These are phyloP conservation scores for Latrodectus elegans DNA, from an alignment of 2,888 invertebrate species.

Conservation along the genomic window DNA sequence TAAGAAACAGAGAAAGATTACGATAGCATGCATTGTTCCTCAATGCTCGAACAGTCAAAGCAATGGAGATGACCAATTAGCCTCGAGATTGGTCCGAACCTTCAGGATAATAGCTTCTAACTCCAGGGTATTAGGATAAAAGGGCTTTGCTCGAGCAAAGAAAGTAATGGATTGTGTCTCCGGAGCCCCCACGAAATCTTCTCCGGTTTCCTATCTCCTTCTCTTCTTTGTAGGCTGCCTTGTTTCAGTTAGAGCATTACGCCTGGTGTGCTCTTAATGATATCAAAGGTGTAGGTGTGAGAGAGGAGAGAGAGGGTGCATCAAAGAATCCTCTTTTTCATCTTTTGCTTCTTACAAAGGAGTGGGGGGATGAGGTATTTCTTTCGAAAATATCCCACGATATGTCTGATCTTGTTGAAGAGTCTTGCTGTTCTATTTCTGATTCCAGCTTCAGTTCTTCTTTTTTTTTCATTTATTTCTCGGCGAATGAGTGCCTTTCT, in stretches of 20 bases:
- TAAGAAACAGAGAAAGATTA: conserved; percentile 5
- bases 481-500: background rate
- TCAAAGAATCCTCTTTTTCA: conserved; percentile 36
- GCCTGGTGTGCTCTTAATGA: conserved; percentile 42
- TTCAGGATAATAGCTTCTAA: conserved; percentile 56
- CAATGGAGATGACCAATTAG: conserved; percentile 66
- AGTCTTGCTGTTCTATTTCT: background rate
- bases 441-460: background rate
- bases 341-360: background rate
- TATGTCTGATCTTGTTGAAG: conserved; percentile 37
- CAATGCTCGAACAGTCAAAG: conserved; percentile 30
- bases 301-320: conserved; percentile 15
- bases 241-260: conserved; percentile 41
- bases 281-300: conserved; percentile 35
- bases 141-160: conserved; percentile 49
- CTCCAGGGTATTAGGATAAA: conserved; percentile 58
- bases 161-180: conserved; percentile 62
- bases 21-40: conserved; percentile 6
- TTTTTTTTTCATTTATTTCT: background rate
- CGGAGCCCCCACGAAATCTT: conserved; percentile 47
- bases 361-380: background rate
- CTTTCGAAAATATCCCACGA: background rate
- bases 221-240: conserved; percentile 12
- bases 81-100: conserved; percentile 43
- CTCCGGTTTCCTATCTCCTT: conserved; percentile 33